phyloP scores from a whole-genome alignment of 1,140 invertebrate genomes.

The Lasioglossum baleicum region DNA sequence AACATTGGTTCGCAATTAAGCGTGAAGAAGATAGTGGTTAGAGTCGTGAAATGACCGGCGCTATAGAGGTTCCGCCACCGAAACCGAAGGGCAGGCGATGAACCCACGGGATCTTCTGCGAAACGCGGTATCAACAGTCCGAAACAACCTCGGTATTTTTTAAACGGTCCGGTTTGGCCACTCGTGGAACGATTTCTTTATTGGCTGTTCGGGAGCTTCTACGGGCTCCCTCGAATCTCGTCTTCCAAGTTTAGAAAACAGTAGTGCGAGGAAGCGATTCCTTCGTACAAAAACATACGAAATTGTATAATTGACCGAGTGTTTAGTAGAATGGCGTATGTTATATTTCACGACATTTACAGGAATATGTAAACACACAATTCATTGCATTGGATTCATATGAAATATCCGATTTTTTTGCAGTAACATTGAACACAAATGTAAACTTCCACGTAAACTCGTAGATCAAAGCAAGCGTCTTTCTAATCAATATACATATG shows the following conservation, averaged over 20 bases:
- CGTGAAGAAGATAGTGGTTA: not conserved
- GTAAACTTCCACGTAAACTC: no score
- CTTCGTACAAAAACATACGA: no score
- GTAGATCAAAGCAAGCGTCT: no score
- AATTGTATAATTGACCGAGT: no score
- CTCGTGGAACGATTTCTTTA: conserved; percentile 63
- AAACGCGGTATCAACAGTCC: not conserved
- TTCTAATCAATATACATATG: no score
- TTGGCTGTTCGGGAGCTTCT: conserved; percentile 52
- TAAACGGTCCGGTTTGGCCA: conserved; percentile 71
- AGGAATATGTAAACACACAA: no score
- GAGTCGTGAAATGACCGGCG: not conserved
- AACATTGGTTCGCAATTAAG: conserved; percentile 30
- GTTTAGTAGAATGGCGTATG: no score
- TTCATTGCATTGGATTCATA: no score
- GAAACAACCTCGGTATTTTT: conserved; percentile 51
- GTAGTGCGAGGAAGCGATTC: no score
- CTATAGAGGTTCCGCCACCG: not conserved
- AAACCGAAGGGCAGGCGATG: not conserved
- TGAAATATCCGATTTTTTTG: no score
- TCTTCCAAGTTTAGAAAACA: not conserved
- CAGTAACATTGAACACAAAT: no score
- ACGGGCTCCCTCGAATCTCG: not conserved
- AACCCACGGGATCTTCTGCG: not conserved
- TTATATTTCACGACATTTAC: no score